Evolutionary conservation across 2,888 invertebrate genomes (phyloP), one percentile per base, ranked within the genome.

Genomic region (Caenorhabditis sp.): DNA sequence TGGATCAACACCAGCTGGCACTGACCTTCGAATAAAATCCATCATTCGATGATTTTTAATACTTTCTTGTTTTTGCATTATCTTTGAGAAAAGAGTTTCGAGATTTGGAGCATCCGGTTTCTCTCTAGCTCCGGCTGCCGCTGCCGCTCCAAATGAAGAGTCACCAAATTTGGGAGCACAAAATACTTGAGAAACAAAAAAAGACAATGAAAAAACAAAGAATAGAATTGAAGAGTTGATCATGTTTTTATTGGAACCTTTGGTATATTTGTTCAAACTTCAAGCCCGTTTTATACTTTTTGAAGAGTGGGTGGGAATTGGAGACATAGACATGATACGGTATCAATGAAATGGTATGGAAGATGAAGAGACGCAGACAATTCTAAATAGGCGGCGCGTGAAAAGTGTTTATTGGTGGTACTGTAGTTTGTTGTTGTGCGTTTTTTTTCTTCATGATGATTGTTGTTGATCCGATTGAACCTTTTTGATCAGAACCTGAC

Each of bases 1-100:
- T 53, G 72, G 61, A 57, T 78, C 78, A 62, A 80, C 69, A 12
- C 80, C 80, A 58, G 73, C 67, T 50, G 80, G 80, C 19, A 77
- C 76, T 5, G 76, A 71, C 24, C 63, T 55, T 62, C 72, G 59
- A 57, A 80, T 80, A 57, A 78, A 78, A 62, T 70, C 69, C 37
- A 78, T 55, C 26, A 80, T 62, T 62, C 73, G 68, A 51, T 78
- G 62, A 36, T 69, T 69, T 59, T 75, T 74, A 5, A 76, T 59
- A 21, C 72, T 68, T 14, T 69, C 66, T 51, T 80, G 72, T 64
- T 78, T 78, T 58, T 77, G 72, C 49, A 73, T 49, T 14, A 80
- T 54, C 21, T 72, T 71, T 14, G 77, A 63, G 63, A 70, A 80
- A n/a, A 80, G 63, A 43, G 60, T 58, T 37, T 74, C 74, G 8